phyloP scores from a whole-genome alignment of 2,797 vertebrate species.

The Kryptolebias ocellatus region DNA sequence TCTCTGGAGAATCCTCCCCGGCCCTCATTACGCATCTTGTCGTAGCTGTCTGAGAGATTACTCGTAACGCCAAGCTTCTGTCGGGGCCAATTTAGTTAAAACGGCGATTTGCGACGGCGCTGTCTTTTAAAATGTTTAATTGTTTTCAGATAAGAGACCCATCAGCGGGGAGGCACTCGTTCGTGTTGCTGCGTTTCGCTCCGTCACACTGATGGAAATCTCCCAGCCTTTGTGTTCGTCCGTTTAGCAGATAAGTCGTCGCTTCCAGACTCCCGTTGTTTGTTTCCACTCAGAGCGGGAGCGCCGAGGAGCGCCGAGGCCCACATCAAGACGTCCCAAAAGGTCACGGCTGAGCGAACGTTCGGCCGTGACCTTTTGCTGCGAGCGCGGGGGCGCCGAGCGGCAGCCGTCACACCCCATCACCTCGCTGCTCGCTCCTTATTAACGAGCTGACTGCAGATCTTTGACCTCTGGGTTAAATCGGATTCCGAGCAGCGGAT shows the following conservation, averaged over 20 bases:
- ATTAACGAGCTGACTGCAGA: no score
- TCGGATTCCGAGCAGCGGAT: no score
- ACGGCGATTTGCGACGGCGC: constrained; percentile 40
- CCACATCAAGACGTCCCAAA: no score
- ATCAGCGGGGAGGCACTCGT: constrained; percentile 25
- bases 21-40: constrained; percentile 54
- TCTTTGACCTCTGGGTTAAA: no score
- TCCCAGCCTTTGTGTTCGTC: constrained; percentile 32
- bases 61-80: constrained; percentile 44
- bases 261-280: neutral
- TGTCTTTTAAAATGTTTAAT: constrained; percentile 57
- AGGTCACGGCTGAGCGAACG: neutral
- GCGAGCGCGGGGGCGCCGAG: no score
- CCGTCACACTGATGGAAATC: constrained; percentile 44
- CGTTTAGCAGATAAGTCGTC: constrained; percentile 26
- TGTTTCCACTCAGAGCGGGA: neutral
- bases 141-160: constrained; percentile 61
- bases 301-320: neutral
- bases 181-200: constrained; percentile 17
- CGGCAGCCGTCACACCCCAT: no score
- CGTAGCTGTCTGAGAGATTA: constrained; percentile 59
- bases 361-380: neutral
- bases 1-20: constrained; percentile 60
- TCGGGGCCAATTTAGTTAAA: constrained; percentile 57
- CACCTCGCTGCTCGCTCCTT: no score